These are phyloP conservation scores for Eulemur macaco DNA, from an alignment of 2,113 vertebrate genomes.

Conservation along the genomic window DNA sequence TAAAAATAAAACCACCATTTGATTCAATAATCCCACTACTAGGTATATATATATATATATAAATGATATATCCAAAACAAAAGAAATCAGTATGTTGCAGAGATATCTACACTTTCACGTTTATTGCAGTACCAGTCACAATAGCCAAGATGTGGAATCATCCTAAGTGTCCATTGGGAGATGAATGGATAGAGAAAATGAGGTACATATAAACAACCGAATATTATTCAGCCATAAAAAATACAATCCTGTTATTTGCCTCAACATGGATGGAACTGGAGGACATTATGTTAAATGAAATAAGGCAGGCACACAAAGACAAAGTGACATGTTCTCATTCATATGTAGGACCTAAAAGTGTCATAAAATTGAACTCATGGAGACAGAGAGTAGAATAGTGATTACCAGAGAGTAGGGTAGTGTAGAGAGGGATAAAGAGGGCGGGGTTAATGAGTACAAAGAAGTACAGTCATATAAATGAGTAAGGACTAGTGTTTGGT, in stretches of 20 bases:
- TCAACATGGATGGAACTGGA: not conserved
- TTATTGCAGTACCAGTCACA: not conserved
- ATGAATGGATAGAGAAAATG: not conserved
- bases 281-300: not conserved
- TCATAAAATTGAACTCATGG: not conserved
- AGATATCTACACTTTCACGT: not conserved
- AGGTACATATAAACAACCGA: not conserved
- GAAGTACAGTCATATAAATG: not conserved
- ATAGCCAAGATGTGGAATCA: not conserved
- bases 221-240: not conserved
- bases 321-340: not conserved
- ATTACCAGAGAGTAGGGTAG: not conserved
- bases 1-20: not conserved
- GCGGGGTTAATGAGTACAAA: not conserved
- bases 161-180: not conserved
- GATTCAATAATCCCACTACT: not conserved
- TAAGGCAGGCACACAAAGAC: not conserved
- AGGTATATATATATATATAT: not conserved
- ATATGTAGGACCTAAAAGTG: not conserved
- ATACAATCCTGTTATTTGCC: not conserved
- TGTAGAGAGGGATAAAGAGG: not conserved
- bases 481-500: not conserved
- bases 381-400: not conserved
- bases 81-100: not conserved
- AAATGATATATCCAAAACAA: not conserved